Conservation (phyloP, 2,113 vertebrate genomes). For the Esox niger region DNA sequence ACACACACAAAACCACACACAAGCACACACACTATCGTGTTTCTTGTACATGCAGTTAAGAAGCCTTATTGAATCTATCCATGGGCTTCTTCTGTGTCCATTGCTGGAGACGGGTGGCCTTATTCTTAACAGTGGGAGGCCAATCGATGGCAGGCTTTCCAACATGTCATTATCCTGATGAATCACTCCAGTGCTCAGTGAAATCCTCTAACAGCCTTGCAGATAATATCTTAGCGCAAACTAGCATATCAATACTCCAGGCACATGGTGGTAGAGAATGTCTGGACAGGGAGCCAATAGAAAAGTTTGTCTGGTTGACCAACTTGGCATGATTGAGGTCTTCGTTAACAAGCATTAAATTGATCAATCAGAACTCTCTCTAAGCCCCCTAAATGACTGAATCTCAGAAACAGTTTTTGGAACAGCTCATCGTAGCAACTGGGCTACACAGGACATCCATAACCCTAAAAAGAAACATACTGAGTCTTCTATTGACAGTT, state of each 20-base stretch:
- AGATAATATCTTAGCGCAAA: neutral
- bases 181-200: neutral
- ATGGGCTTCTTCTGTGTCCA: neutral
- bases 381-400: neutral
- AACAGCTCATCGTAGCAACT: too few species aligned
- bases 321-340: neutral
- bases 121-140: neutral
- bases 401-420: too few species aligned
- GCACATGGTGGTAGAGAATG: neutral
- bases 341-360: neutral
- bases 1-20: neutral
- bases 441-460: too few species aligned
- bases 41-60: neutral
- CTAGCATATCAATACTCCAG: neutral
- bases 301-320: neutral
- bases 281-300: conserved; percentile 2
- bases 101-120: neutral
- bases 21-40: neutral
- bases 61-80: neutral
- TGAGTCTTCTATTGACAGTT: too few species aligned
- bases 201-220: neutral
- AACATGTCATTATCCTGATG: neutral
- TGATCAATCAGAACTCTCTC: neutral
- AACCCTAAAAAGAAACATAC: too few species aligned
- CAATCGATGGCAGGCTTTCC: neutral